These are phyloP conservation scores for Mola mola DNA, from an alignment of 2,113 vertebrate genomes.

Conservation along the genomic window DNA sequence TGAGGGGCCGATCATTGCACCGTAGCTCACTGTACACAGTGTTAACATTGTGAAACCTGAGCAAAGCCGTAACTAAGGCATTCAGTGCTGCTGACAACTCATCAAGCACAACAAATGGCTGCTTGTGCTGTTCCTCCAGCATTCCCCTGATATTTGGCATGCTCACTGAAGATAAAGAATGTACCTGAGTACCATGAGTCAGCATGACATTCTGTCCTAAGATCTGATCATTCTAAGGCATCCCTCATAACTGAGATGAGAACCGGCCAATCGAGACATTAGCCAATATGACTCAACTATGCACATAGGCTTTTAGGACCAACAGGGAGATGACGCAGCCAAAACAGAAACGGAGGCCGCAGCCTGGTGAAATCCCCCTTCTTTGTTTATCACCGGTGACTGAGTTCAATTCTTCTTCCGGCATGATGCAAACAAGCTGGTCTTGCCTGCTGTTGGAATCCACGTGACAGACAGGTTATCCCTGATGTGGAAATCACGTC, in stretches of 20 bases:
- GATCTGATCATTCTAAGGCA: conserved; percentile 10
- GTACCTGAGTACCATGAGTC: background rate
- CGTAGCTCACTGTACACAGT: conserved; percentile 36
- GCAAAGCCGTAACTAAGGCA: conserved; percentile 37
- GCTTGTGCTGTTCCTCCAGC: conserved; percentile 14
- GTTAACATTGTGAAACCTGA: conserved; percentile 47
- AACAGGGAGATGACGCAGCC: conserved; percentile 32
- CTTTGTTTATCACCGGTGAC: conserved; percentile 36
- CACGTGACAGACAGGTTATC: conserved; percentile 9
- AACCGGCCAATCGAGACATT: conserved; percentile 13
- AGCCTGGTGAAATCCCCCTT: conserved; percentile 32
- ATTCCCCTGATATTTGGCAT: conserved; percentile 2
- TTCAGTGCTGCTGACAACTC: conserved; percentile 13
- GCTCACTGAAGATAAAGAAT: conserved; percentile 7
- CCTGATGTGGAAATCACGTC: conserved; percentile 16
- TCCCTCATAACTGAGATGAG: conserved; percentile 22
- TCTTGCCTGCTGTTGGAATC: conserved; percentile 35
- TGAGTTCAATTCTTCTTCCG: conserved; percentile 19
- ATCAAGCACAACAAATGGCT: conserved; percentile 13
- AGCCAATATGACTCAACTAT: conserved; percentile 53
- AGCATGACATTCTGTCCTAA: conserved; percentile 3
- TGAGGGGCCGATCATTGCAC: conserved; percentile 21
- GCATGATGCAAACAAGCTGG: background rate
- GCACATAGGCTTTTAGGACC: conserved; percentile 50
- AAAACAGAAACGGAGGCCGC: conserved; percentile 5